Percentiles rank a stretch among this genome's conserved stretches.
These are phyloP conservation scores for Myiagra hebetior DNA, from an alignment of 2,113 vertebrate species.

Conservation along the genomic window DNA sequence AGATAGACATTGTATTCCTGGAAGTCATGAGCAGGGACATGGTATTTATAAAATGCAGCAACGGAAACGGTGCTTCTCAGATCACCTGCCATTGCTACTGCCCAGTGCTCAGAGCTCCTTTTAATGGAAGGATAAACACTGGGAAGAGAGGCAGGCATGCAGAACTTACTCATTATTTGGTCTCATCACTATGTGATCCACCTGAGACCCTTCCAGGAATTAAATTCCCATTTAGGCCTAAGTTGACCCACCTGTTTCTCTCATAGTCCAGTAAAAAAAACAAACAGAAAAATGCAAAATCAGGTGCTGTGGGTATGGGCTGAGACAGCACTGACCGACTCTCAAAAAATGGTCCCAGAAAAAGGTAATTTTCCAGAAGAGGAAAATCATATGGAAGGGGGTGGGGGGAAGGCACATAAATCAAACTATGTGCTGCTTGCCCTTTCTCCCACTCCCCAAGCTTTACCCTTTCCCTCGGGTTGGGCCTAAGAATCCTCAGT, in stretches of 20 bases:
- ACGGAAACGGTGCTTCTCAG: neutral
- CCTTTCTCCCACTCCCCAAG: neutral
- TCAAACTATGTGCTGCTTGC: neutral
- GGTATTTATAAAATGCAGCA: constrained; percentile 18
- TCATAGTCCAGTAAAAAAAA: neutral
- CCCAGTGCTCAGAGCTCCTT: neutral
- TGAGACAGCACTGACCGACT: neutral
- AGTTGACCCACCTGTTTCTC: neutral
- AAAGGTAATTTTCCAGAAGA: neutral
- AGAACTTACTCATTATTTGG: neutral
- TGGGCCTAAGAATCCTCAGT: neutral
- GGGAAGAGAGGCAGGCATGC: neutral
- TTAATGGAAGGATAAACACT: neutral
- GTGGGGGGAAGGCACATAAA: neutral
- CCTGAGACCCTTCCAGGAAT: neutral
- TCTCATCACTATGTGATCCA: neutral
- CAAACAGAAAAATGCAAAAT: neutral
- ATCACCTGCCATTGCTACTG: constrained; percentile 2
- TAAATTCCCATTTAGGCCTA: neutral
- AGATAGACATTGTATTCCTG: constrained; percentile 16
- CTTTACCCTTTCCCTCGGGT: neutral
- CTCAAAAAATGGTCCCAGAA: neutral
- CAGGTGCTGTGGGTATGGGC: neutral
- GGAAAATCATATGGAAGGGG: neutral
- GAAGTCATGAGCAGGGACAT: constrained; percentile 9